These are phyloP conservation scores for Rhegmatorhina hoffmannsi DNA, from an alignment of 2,113 vertebrate genomes.

Conservation along the genomic window DNA sequence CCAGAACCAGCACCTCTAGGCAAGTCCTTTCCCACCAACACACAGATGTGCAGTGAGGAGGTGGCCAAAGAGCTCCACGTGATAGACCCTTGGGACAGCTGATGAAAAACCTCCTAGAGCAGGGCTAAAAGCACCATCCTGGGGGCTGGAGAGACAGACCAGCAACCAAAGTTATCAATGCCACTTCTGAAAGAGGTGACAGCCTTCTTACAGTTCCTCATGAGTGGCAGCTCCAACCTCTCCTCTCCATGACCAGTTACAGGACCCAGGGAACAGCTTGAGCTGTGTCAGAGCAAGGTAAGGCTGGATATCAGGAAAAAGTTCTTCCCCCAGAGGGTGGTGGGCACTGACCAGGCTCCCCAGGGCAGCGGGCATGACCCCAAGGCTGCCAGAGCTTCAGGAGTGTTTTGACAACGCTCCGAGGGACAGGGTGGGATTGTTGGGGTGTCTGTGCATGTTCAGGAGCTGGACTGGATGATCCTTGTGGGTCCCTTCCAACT, in stretches of 20 bases:
- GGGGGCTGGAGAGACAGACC: not conserved
- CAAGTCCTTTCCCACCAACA: not conserved
- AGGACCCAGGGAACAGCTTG: accelerated
- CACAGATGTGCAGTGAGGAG: not conserved
- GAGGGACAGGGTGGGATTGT: not conserved
- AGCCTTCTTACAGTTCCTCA: not conserved
- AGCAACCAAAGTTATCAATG: not conserved
- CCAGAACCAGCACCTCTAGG: not conserved
- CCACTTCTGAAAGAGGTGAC: not conserved
- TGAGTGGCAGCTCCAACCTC: accelerated
- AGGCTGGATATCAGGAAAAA: not conserved
- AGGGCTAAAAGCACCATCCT: not conserved
- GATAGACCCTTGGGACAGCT: not conserved
- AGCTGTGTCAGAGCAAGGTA: not conserved
- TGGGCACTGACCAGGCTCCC: not conserved
- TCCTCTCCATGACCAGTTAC: not conserved
- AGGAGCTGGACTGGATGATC: accelerated
- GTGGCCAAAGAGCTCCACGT: not conserved
- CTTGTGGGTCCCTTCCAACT: not conserved
- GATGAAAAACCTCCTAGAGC: not conserved
- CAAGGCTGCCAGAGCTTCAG: not conserved
- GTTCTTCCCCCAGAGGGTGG: not conserved
- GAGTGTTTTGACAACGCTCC: not conserved
- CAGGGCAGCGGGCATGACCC: not conserved
- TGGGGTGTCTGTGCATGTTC: not conserved